Evolutionary conservation across 2,888 invertebrate species (phyloP).

Genomic region (Diadromus collaris): DNA sequence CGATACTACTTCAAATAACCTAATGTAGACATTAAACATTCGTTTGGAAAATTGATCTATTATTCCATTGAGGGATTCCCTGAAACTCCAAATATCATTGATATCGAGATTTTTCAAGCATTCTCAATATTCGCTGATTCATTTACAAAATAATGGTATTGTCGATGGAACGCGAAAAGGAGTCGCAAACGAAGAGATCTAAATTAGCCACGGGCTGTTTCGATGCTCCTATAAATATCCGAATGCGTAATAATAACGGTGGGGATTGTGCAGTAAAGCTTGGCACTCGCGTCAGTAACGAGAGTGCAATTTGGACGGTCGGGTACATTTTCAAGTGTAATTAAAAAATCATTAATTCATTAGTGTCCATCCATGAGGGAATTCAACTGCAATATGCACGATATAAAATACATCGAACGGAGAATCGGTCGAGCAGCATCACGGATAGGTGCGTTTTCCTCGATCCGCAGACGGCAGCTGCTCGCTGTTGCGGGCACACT

Average conservation of each 20-base stretch:
- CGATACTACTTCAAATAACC: slow-evolving; percentile 1
- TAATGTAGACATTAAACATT: not conserved
- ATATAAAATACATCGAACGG: slow-evolving; percentile 7
- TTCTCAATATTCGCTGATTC: not conserved
- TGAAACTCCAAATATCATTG: no score
- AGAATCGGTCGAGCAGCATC: not conserved
- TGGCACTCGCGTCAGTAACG: slow-evolving; percentile 1
- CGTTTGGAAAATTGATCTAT: no score
- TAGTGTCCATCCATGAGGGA: slow-evolving; percentile 7
- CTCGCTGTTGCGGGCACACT: slow-evolving; percentile 15
- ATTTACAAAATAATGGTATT: no score
- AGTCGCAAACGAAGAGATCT: not conserved
- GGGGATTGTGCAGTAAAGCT: not conserved
- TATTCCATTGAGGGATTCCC: no score
- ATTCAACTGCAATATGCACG: not conserved
- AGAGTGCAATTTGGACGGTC: slow-evolving; percentile 10
- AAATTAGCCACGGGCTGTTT: not conserved
- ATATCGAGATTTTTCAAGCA: not conserved
- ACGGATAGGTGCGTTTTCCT: slow-evolving; percentile 28
- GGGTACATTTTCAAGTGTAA: slow-evolving; percentile 21
- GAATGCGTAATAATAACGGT: not conserved
- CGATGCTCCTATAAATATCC: slow-evolving; percentile 6
- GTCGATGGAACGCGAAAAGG: not conserved
- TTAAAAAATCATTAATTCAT: slow-evolving; percentile 55
- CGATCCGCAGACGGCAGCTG: not conserved